Percentiles rank a stretch among this genome's conserved stretches.
These are phyloP conservation scores for Amiota mariae DNA, from an alignment of 2,888 invertebrate species.

Conservation along the genomic window DNA sequence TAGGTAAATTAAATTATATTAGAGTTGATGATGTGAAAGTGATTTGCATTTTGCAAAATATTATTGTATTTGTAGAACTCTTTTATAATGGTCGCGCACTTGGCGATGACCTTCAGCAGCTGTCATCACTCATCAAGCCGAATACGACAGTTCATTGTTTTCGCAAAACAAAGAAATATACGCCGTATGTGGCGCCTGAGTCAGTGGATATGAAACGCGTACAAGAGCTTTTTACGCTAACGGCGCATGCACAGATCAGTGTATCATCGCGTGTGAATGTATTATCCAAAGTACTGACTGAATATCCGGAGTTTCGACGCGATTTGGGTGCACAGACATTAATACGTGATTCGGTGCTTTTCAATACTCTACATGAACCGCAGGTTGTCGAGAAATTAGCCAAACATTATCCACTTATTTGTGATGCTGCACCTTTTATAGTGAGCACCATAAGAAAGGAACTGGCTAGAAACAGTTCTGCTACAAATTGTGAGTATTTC, in stretches of 20 bases:
- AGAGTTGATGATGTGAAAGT: neutral
- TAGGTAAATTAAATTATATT: slow-evolving; percentile 72
- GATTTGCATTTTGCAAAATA: neutral
- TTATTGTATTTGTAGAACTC: slow-evolving; percentile 75
- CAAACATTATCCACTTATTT: slow-evolving; percentile 80
- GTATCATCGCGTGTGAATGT: slow-evolving; percentile 75
- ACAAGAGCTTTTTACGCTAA: slow-evolving; percentile 66
- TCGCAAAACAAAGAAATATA: slow-evolving; percentile 65
- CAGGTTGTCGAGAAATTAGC: slow-evolving; percentile 79
- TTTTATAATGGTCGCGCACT: slow-evolving; percentile 80
- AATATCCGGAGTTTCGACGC: slow-evolving; percentile 80
- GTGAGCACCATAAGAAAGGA: slow-evolving; percentile 72
- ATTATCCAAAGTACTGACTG: slow-evolving; percentile 78
- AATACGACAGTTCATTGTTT: slow-evolving; percentile 77
- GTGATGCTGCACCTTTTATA: slow-evolving; percentile 77
- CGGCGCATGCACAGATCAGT: slow-evolving; percentile 72
- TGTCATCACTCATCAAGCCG: slow-evolving; percentile 73
- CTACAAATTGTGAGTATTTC: slow-evolving; percentile 56
- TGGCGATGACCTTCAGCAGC: slow-evolving; percentile 75
- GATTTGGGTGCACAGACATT: slow-evolving; percentile 83
- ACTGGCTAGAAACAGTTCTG: slow-evolving; percentile 64
- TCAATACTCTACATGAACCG: slow-evolving; percentile 79
- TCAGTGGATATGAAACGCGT: slow-evolving; percentile 56
- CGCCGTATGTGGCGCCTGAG: slow-evolving; percentile 56
- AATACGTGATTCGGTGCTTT: slow-evolving; percentile 82